A percentile compares a stretch with the other conserved stretches of the same genome.
phyloP scores from a whole-genome alignment of 2,797 vertebrate species.

The Sebastolobus altivelis region DNA sequence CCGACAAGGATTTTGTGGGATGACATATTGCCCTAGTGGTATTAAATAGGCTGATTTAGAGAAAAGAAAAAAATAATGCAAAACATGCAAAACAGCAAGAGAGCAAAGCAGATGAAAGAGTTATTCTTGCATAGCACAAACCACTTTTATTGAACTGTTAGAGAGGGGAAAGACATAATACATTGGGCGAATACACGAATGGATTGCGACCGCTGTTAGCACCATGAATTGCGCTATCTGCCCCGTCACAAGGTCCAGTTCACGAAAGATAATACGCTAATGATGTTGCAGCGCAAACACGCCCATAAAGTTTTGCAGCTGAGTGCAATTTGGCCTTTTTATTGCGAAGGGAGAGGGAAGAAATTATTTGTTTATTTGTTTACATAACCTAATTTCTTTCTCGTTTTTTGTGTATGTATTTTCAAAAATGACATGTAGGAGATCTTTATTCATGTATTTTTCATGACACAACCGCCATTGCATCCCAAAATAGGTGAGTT shows the following conservation, averaged over 20 bases:
- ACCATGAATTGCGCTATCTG: not conserved
- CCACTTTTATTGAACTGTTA: not conserved
- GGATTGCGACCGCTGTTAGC: not conserved
- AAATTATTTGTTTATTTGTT: not conserved
- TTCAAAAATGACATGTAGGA: not conserved
- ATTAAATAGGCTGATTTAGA: conserved; percentile 3
- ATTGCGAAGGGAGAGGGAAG: not conserved
- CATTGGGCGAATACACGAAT: not conserved
- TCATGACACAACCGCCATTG: not conserved
- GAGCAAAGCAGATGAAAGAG: not conserved
- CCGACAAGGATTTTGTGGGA: not conserved
- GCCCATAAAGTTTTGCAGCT: not conserved
- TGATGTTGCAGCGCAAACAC: not conserved
- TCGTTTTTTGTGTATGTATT: not conserved
- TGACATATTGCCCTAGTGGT: not conserved
- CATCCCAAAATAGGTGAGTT: not conserved
- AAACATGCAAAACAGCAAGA: not conserved
- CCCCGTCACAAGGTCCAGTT: not conserved
- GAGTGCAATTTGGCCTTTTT: not conserved
- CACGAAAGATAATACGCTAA: not conserved
- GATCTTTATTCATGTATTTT: not conserved
- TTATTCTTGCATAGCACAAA: not conserved
- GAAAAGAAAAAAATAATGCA: not conserved
- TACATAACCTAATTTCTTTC: not conserved
- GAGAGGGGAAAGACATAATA: not conserved